These are phyloP conservation scores for Odontamblyopus rebecca DNA, from an alignment of 2,797 vertebrate genomes.

Conservation along the genomic window DNA sequence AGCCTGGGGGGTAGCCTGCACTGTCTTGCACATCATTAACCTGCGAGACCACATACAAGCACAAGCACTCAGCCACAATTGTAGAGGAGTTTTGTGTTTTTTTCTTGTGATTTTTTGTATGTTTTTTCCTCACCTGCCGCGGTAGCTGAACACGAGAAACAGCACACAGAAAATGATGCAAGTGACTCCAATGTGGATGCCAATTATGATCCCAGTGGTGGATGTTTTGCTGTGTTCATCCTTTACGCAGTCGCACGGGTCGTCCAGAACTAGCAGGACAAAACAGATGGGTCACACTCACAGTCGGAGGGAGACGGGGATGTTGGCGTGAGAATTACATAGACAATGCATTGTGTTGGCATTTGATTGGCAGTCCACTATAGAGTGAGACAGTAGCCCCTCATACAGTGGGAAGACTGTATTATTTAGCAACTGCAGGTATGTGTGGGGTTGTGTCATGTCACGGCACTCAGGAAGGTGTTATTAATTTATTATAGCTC, in stretches of 20 bases:
- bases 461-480: not conserved
- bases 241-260: slow-evolving; percentile 89
- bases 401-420: not conserved
- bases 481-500: not conserved
- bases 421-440: slow-evolving; percentile 5
- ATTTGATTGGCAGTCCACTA: not conserved
- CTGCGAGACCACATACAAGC: slow-evolving; percentile 63
- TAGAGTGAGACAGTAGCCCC: not conserved
- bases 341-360: slow-evolving; percentile 6
- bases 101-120: not conserved
- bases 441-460: not conserved
- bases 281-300: slow-evolving; percentile 17
- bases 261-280: slow-evolving; percentile 81
- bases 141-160: slow-evolving; percentile 95
- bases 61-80: slow-evolving; percentile 18
- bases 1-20: slow-evolving; percentile 87
- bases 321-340: not conserved
- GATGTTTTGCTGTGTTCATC: slow-evolving; percentile 90
- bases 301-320: not conserved
- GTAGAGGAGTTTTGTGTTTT: slow-evolving; percentile 1
- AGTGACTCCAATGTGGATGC: slow-evolving; percentile 95
- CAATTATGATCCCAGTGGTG: slow-evolving; percentile 91
- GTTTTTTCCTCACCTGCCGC: slow-evolving; percentile 83
- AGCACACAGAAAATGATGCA: slow-evolving; percentile 98
- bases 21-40: slow-evolving; percentile 91